Conservation (phyloP, 2,113 vertebrate genomes). For the Tetraodon nigroviridis region DNA sequence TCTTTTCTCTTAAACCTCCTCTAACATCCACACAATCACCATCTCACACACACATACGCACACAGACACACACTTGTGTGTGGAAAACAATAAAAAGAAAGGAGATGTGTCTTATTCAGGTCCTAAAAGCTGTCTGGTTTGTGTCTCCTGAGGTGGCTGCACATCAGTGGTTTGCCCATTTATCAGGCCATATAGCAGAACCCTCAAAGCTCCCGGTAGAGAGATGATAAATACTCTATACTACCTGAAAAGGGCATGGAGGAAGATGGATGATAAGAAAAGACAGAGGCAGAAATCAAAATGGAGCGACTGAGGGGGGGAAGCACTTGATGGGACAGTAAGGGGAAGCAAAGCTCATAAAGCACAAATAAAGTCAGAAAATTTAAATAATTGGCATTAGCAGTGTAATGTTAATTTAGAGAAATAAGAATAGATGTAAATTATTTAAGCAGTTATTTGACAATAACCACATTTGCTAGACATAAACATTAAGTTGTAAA, state of each 20-base stretch:
- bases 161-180: constrained; percentile 72
- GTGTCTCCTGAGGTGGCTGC: constrained; percentile 74
- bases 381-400: no score
- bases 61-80: constrained; percentile 41
- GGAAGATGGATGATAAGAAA: constrained; percentile 47
- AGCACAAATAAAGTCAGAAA: no score
- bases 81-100: constrained; percentile 76
- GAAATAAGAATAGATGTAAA: neutral
- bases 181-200: constrained; percentile 65
- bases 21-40: constrained; percentile 15
- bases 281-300: constrained; percentile 42
- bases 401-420: no score
- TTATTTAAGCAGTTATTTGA: neutral
- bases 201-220: constrained; percentile 67
- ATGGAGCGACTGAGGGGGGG: constrained; percentile 35
- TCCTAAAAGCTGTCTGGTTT: constrained; percentile 77
- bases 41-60: constrained; percentile 10
- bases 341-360: neutral
- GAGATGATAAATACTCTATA: constrained; percentile 72
- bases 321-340: constrained; percentile 3
- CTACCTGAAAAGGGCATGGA: constrained; percentile 45
- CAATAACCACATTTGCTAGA: no score
- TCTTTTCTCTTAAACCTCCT: constrained; percentile 25
- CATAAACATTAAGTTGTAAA: no score
- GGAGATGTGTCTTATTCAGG: constrained; percentile 76